phyloP scores from a whole-genome alignment of 2,797 vertebrate species.

The Labeo calbasu region DNA sequence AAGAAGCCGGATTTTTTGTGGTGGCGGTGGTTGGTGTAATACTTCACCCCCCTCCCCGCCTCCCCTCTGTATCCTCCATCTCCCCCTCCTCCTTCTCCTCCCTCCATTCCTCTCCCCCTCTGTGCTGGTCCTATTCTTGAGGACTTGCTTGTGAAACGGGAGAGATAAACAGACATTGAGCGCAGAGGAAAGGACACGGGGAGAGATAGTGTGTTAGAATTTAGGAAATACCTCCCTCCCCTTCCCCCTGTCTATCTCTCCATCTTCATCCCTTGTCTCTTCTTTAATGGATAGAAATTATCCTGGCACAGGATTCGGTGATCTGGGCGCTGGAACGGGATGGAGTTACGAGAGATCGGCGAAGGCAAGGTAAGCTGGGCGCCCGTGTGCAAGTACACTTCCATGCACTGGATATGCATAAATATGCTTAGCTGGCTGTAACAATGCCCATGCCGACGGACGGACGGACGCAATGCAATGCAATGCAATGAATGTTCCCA shows the following conservation, averaged over 20 bases:
- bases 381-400: conserved; percentile 58
- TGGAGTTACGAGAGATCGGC: conserved; percentile 82
- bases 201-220: conserved; percentile 67
- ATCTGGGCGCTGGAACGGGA: conserved; percentile 80
- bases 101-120: conserved; percentile 73
- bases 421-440: conserved; percentile 58
- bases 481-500: conserved; percentile 57
- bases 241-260: conserved; percentile 73
- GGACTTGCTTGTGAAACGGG: conserved; percentile 78
- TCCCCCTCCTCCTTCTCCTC: conserved; percentile 58
- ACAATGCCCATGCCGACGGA: conserved; percentile 68
- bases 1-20: conserved; percentile 73
- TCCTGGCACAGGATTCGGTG: conserved; percentile 80
- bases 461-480: conserved; percentile 49
- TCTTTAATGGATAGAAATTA: conserved; percentile 84
- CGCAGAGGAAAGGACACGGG: conserved; percentile 66
- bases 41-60: conserved; percentile 61
- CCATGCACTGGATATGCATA: conserved; percentile 44
- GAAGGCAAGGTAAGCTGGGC: conserved; percentile 78
- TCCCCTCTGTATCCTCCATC: conserved; percentile 60
- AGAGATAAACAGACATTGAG: conserved; percentile 79
- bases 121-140: conserved; percentile 75
- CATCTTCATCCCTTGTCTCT: conserved; percentile 76
- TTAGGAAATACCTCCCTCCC: conserved; percentile 73
- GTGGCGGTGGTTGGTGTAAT: conserved; percentile 74